Base-by-base conservation (phyloP, 2,888 invertebrate genomes). In the Rapana venosa region DNA sequence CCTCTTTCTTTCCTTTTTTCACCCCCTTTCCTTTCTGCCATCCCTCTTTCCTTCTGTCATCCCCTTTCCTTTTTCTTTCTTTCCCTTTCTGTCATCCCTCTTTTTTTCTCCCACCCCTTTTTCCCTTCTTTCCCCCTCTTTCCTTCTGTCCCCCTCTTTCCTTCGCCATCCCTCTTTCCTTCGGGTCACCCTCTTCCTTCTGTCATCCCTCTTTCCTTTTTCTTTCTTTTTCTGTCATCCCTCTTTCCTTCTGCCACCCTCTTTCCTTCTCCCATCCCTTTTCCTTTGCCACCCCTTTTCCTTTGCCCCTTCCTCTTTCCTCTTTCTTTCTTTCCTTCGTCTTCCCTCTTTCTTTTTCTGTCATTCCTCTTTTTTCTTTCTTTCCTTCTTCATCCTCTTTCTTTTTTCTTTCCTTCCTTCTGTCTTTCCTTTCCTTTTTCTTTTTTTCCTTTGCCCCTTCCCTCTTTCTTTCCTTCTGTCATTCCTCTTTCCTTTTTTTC, bases 201-300 rank as follows among this genome's bases (percentile, higher is more conserved):
- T 77, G 15, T 77, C 74, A 17, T 22, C 26, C n/a, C 26, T 26
- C 26, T 30, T 13, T 30, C 26, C 74, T 77, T n/a, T 77, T n/a
- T 77, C 74, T 77, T n/a, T 77, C 74, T 77, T 13, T 26, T 13
- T 30, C 30, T 30, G 2, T 30, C 30, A 2, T n/a, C 74, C n/a
- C 74, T 77, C 74, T 77, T n/a, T 77, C 74, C n/a, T n/a, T 77
- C 74, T 77, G 15, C n/a, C 74, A 15, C 74, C n/a, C 74, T 77
- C 74, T 77, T n/a, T 77, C 30, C 30, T 13, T 30, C 30, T n/a
- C 74, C n/a, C n/a, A 1, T 30, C 30, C 13, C 4, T 30, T 13
- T 30, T 1, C n/a, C 30, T 26, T 13, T 77, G 22, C n/a, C n/a
- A 15, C 74, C n/a, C 74, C 5, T 13, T 30, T 77, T n/a, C n/a